Base-by-base conservation (phyloP, 2,888 invertebrate genomes). In the Acleris emargana region DNA sequence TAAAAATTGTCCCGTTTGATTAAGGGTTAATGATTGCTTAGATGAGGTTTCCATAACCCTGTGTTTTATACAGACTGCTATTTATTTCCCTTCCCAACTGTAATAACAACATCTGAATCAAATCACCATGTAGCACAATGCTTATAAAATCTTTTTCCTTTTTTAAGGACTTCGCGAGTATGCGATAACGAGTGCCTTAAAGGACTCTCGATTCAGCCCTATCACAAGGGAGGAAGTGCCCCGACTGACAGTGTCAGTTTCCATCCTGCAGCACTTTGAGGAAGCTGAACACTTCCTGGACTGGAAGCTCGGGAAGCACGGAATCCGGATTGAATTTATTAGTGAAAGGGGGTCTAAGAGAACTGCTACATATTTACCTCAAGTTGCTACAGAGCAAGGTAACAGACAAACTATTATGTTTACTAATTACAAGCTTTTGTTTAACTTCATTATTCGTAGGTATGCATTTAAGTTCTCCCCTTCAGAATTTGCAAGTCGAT, bases 371-470 rank as follows among this genome's bases (percentile, higher is more conserved):
- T 99, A 99, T 91, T 94, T 99, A 87, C 99, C 99, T 61, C 98
- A 99, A 93, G 99, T 99, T 75, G 99, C 99, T 73, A 95, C 96
- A 62, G 99, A 99, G 89, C 99, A 99, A 96, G 99, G 99, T 45
- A 45, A 45, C 17, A 5, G 17, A 45, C 17, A 45, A 17, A 16
- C 45, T 45, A 17, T 5, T 38, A 13, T 38, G 13, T 38, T 38
- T 13, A 13, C 11, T 38, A 38, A 13, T 13, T 38, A 13, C 4
- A 38, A 32, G 32, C 32, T 32, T 32, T 32, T 32, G 2, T 32
- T 9, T 28, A 28, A 25, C 1, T 1, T 25, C 25, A 25, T 6
- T 25, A 6, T 25, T 25, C 3, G 6, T 25, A 25, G 6, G 25
- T 25, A 7, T 25, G 25, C 9, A 9, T 9, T 6, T 28, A 7